Percentiles rank a stretch among this genome's conserved stretches.
Conservation (phyloP, 2,797 vertebrate genomes). For the Sparus aurata region DNA sequence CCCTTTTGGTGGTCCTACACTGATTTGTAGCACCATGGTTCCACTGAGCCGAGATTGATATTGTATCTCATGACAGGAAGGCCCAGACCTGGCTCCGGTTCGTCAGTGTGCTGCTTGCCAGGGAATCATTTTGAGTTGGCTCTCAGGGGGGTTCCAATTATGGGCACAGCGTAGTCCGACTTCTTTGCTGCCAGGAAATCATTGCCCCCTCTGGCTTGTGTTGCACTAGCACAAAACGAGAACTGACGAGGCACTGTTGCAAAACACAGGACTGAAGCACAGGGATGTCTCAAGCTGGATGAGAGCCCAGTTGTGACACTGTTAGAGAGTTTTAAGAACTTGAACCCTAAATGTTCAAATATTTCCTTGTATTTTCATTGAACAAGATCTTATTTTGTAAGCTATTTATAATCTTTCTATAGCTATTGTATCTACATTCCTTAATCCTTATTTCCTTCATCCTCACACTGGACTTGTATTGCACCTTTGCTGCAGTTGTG, state of each 20-base stretch:
- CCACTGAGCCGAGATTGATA: constrained; percentile 61
- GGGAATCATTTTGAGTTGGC: constrained; percentile 67
- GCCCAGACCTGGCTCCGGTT: constrained; percentile 56
- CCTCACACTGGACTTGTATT: no score
- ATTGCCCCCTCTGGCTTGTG: constrained; percentile 49
- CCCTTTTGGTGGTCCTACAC: constrained; percentile 36
- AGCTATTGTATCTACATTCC: no score
- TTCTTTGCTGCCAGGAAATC: constrained; percentile 62
- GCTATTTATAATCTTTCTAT: not conserved
- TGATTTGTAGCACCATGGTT: constrained; percentile 46
- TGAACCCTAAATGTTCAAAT: not conserved
- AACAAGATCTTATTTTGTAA: not conserved
- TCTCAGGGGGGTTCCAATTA: constrained; percentile 71
- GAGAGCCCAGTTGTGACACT: not conserved
- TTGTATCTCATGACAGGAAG: constrained; percentile 68
- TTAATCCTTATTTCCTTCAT: no score
- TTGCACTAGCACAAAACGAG: constrained; percentile 43
- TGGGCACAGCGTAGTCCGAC: constrained; percentile 55
- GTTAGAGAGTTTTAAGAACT: not conserved
- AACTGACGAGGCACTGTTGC: constrained; percentile 43
- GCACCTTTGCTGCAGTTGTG: no score
- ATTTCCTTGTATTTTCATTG: no score
- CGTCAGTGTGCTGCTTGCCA: constrained; percentile 53
- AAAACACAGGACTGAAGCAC: constrained; percentile 21
- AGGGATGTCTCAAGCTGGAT: constrained; percentile 13